Conservation (phyloP, 2,113 vertebrate species). For the Antechinus stuartii region DNA sequence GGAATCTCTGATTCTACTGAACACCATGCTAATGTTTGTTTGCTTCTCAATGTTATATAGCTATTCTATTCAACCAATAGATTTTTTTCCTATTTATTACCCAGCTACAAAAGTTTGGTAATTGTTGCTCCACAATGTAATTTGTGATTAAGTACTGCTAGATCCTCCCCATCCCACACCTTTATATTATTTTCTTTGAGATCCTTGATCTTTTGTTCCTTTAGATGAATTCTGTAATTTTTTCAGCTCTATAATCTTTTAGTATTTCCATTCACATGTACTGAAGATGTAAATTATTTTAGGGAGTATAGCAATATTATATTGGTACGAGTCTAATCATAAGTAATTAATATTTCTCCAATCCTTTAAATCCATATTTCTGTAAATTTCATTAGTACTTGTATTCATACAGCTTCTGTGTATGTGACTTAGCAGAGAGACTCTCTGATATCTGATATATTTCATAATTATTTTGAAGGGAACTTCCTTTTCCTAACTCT, state of each 20-base stretch:
- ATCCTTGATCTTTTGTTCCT: neutral
- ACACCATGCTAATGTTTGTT: neutral
- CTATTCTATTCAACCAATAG: neutral
- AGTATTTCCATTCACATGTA: neutral
- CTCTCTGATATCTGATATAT: too few relatives aligned
- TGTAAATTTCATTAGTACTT: neutral
- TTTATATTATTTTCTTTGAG: neutral
- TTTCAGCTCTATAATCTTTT: neutral
- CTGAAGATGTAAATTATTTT: neutral
- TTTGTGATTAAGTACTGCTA: neutral
- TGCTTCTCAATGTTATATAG: neutral
- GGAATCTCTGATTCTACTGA: neutral
- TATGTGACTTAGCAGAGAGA: neutral
- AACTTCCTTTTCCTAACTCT: neutral
- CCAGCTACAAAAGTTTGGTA: too few relatives aligned
- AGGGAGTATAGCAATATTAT: neutral
- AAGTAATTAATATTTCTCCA: neutral
- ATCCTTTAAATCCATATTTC: neutral
- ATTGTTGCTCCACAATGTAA: too few relatives aligned
- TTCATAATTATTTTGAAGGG: neutral
- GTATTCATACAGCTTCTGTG: neutral
- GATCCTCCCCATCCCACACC: neutral
- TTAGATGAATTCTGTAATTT: neutral
- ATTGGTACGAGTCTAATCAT: neutral
- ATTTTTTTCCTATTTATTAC: neutral